Conservation (phyloP, 1,140 invertebrate species). For the Parapsyche elsis region DNA sequence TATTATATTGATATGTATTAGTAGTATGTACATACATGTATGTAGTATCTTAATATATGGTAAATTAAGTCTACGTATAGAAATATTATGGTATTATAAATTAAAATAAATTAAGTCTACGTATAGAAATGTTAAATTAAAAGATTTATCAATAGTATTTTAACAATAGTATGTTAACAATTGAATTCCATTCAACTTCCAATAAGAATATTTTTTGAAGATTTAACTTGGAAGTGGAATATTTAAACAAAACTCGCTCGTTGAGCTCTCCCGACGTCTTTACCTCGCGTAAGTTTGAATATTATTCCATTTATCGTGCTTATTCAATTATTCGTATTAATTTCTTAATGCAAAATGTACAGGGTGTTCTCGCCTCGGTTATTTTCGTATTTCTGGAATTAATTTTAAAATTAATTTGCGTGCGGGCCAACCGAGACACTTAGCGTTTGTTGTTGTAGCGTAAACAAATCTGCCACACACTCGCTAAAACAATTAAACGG, state of each 20-base stretch:
- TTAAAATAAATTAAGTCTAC: no score
- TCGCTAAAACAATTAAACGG: constrained; percentile 46
- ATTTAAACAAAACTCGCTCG: not conserved
- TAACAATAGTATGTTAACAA: no score
- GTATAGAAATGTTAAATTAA: no score
- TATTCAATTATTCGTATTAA: not conserved
- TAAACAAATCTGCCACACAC: constrained; percentile 45
- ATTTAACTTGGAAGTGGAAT: not conserved
- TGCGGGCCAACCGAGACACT: constrained; percentile 27
- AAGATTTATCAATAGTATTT: no score
- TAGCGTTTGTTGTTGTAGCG: constrained; percentile 43
- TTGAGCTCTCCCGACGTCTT: not conserved
- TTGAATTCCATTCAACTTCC: no score
- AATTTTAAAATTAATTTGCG: constrained; percentile 32
- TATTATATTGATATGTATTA: no score
- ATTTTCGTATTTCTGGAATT: constrained; percentile 22
- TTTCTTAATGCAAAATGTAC: not conserved
- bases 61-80: no score
- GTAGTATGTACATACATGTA: no score
- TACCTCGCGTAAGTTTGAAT: not conserved
- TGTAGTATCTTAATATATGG: no score
- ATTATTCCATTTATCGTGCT: not conserved
- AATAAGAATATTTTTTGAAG: no score
- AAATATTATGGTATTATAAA: no score
- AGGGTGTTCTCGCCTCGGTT: not conserved